Base-by-base conservation (phyloP, 2,888 invertebrate species). In the Drosophila tripunctata region DNA sequence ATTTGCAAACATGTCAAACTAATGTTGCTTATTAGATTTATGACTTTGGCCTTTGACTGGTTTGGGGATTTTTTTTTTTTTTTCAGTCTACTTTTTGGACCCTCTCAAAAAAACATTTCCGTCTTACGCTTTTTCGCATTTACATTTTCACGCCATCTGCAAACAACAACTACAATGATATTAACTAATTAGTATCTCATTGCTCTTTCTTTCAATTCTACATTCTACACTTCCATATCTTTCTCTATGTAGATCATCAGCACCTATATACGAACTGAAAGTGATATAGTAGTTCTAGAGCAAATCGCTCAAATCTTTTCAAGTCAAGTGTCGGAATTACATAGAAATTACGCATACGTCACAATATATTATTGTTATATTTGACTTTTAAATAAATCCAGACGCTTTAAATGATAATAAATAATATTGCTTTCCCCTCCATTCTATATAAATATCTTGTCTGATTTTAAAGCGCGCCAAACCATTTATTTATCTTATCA, bases 81-180 rank as follows among this genome's bases (percentile, higher is more conserved):
- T n/a, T n/a, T n/a, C n/a, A n/a, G n/a, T n/a, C n/a, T n/a, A n/a
- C n/a, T n/a, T n/a, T n/a, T n/a, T n/a, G n/a, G n/a, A n/a, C n/a
- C n/a, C n/a, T n/a, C n/a, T n/a, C n/a, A n/a, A n/a, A n/a, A 40
- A 58, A 71, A 73, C 57, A 58, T 73, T 76, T 76, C 73, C 73
- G 56, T 52, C 62, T 56, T 65, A 19, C 24, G 38, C 45, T 43
- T 22, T 36, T 21, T 21, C 40, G 7, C 40, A 21, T 21, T 67
- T 19, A 31, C 33, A 47, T 65, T 77, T 81, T 81, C 78, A 65
- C 75, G 62, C 79, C 60, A 74, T 44, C 31, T 30, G 57, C 62
- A 62, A 10, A 10, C 14, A 30, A 51, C 19, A 33, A 10, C 54
- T 75, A 69, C 57, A 81, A 81, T 62, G 61, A 73, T 60, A 57